Conservation (phyloP, 2,113 vertebrate genomes). For the Platichthys stellatus region DNA sequence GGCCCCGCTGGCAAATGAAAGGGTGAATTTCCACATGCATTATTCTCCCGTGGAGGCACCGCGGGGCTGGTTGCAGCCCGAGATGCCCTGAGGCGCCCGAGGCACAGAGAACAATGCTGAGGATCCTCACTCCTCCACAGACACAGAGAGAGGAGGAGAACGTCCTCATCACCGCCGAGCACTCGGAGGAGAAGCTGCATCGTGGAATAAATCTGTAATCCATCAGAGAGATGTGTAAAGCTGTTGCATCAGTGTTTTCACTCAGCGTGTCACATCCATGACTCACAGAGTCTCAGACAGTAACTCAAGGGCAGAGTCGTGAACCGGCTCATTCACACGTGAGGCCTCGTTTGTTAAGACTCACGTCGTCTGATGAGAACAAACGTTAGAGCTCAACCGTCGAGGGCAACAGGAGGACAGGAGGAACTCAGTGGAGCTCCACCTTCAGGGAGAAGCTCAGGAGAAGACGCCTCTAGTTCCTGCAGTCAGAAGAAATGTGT, state of each 20-base stretch:
- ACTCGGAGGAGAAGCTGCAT: background rate
- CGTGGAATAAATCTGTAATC: background rate
- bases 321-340: no score
- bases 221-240: background rate
- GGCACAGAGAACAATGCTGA: background rate
- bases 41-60: conserved; percentile 59
- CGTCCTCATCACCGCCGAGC: background rate
- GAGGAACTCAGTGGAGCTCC: no score
- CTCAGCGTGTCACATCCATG: no score
- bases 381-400: no score
- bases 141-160: background rate
- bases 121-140: background rate
- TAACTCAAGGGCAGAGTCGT: no score
- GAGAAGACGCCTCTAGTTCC: no score
- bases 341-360: no score
- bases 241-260: background rate
- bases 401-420: no score
- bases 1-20: conserved; percentile 70
- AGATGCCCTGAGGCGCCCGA: conserved; percentile 12
- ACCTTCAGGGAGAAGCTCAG: no score
- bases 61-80: conserved; percentile 30
- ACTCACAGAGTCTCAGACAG: no score
- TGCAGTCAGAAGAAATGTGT: no score
- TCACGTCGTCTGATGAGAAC: no score
- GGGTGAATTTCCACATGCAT: conserved; percentile 81